Conservation (phyloP, 2,797 vertebrate genomes). For the Semaprochilodus insignis region DNA sequence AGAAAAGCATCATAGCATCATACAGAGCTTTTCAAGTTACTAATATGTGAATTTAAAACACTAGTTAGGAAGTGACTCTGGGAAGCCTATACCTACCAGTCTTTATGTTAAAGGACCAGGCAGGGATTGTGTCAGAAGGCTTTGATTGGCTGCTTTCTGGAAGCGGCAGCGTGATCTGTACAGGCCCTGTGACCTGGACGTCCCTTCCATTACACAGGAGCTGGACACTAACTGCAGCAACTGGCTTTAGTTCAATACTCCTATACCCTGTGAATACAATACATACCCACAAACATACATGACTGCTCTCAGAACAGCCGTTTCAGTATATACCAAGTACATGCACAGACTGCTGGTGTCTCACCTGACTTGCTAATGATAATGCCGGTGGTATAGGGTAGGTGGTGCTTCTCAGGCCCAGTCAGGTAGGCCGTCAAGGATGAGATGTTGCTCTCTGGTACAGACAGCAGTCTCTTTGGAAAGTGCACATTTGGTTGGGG, state of each 20-base stretch:
- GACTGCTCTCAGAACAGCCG: neutral
- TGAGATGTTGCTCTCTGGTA: slow-evolving; percentile 79
- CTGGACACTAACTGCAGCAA: slow-evolving; percentile 84
- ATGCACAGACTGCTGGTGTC: slow-evolving; percentile 6
- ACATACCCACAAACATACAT: neutral
- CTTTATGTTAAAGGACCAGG: slow-evolving; percentile 87
- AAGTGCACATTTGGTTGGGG: slow-evolving; percentile 86
- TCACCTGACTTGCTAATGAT: slow-evolving; percentile 84
- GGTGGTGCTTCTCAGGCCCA: slow-evolving; percentile 78
- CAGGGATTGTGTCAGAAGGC: slow-evolving; percentile 80
- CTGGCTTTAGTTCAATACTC: slow-evolving; percentile 81
- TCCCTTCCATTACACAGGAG: slow-evolving; percentile 81
- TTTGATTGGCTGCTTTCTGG: slow-evolving; percentile 69
- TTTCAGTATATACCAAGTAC: neutral
- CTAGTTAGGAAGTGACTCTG: neutral
- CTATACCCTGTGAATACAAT: slow-evolving; percentile 75
- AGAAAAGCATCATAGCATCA: no score
- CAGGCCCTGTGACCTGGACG: slow-evolving; percentile 80
- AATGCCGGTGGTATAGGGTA: slow-evolving; percentile 78
- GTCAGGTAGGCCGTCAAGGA: slow-evolving; percentile 86
- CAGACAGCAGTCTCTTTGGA: slow-evolving; percentile 83
- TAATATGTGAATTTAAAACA: neutral
- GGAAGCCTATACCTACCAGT: slow-evolving; percentile 76
- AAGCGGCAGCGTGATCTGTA: slow-evolving; percentile 84
- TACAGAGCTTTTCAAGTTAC: no score